Evolutionary conservation across 2,113 vertebrate genomes (phyloP).

Genomic region (Cynoglossus semilaevis): DNA sequence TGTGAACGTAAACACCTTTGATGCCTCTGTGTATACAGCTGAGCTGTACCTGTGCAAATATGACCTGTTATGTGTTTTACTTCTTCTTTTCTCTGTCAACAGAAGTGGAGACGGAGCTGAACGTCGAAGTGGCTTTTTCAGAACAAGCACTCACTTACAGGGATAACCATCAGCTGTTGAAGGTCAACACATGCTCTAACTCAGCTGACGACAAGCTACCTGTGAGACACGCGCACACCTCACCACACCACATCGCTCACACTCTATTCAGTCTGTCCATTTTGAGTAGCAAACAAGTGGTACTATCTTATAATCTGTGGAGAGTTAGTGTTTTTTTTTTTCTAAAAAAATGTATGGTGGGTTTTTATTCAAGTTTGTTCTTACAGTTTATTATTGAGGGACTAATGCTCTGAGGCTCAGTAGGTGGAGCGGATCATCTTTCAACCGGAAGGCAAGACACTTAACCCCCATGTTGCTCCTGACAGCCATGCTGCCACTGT

Average conservation of each 20-base stretch:
- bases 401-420: no score
- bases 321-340: no score
- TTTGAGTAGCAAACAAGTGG: background rate
- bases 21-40: constrained; percentile 34
- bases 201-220: constrained; percentile 79
- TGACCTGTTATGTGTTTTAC: background rate
- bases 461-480: no score
- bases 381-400: background rate
- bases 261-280: background rate
- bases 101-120: constrained; percentile 82
- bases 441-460: no score
- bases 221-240: constrained; percentile 71
- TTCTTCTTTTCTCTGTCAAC: constrained; percentile 7
- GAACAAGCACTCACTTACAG: constrained; percentile 88
- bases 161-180: constrained; percentile 72
- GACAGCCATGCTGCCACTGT: no score
- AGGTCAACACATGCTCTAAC: constrained; percentile 56
- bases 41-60: constrained; percentile 25
- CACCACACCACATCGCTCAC: background rate
- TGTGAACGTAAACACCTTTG: no score
- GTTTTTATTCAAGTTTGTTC: background rate
- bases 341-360: no score
- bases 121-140: constrained; percentile 90
- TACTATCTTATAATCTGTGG: no score
- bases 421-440: no score